phyloP scores from a whole-genome alignment of 1,140 invertebrate species.

The Lucilia cuprina region DNA sequence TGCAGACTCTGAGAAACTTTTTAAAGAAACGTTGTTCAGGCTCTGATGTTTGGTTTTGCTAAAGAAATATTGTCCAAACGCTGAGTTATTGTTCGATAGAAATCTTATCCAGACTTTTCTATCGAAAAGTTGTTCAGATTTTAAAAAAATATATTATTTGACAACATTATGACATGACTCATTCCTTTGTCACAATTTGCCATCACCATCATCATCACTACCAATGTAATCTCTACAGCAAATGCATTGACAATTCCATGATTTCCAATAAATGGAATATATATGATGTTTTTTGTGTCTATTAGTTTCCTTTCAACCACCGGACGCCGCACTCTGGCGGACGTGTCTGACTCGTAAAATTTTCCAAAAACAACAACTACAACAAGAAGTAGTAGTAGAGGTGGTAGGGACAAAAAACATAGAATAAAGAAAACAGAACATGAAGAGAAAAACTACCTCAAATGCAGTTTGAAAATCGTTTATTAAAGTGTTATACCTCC shows the following conservation, averaged over 20 bases:
- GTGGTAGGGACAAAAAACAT: no score
- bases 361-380: conserved; percentile 24
- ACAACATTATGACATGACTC: neutral
- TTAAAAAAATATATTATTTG: neutral
- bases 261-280: neutral
- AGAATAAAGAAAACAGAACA: no score
- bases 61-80: neutral
- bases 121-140: no score
- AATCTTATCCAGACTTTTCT: no score
- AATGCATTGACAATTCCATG: neutral
- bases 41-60: no score
- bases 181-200: neutral
- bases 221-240: neutral
- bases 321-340: conserved; percentile 41
- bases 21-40: neutral
- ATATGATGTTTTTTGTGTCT: neutral
- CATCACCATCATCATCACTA: neutral
- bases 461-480: conserved; percentile 23
- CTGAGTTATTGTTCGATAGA: no score
- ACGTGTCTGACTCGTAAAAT: conserved; percentile 25
- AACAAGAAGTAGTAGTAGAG: conserved; percentile 1
- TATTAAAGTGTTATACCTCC: conserved; percentile 21
- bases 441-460: neutral
- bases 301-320: conserved; percentile 39
- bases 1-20: neutral